Conservation (phyloP, 1,140 invertebrate species). For the Achroia grisella region DNA sequence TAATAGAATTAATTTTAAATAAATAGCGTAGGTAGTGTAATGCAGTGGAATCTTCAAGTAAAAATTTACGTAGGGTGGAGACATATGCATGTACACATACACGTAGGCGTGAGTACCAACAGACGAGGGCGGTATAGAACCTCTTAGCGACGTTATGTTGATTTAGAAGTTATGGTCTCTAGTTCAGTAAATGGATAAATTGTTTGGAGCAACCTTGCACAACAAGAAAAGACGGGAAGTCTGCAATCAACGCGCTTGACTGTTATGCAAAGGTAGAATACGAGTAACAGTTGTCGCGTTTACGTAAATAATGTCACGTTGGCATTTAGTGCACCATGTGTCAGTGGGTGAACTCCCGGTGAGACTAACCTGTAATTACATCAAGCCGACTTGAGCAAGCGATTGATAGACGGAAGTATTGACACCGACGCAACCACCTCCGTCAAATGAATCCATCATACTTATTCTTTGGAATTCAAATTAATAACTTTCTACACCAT, state of each 20-base stretch:
- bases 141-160: slow-evolving; percentile 2
- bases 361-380: neutral
- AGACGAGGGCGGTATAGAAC: slow-evolving; percentile 23
- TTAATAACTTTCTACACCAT: neutral
- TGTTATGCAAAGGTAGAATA: slow-evolving; percentile 14
- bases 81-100: too few relatives aligned
- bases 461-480: slow-evolving; percentile 4
- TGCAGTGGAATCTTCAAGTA: slow-evolving; percentile 8
- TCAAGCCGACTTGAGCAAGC: slow-evolving; percentile 5
- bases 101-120: slow-evolving; percentile 21
- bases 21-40: too few relatives aligned
- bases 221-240: slow-evolving; percentile 13
- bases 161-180: neutral
- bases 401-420: slow-evolving; percentile 5
- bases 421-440: slow-evolving; percentile 13
- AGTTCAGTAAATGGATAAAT: too few relatives aligned
- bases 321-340: slow-evolving; percentile 1
- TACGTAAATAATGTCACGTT: neutral
- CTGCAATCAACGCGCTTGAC: slow-evolving; percentile 4
- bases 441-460: slow-evolving; percentile 4
- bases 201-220: slow-evolving; percentile 1
- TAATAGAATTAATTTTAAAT: too few relatives aligned
- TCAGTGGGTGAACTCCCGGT: too few relatives aligned
- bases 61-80: slow-evolving; percentile 21
- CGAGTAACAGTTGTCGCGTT: neutral